Evolutionary conservation across 2,888 invertebrate species (phyloP).

Genomic region (Tetragonisca angustula): DNA sequence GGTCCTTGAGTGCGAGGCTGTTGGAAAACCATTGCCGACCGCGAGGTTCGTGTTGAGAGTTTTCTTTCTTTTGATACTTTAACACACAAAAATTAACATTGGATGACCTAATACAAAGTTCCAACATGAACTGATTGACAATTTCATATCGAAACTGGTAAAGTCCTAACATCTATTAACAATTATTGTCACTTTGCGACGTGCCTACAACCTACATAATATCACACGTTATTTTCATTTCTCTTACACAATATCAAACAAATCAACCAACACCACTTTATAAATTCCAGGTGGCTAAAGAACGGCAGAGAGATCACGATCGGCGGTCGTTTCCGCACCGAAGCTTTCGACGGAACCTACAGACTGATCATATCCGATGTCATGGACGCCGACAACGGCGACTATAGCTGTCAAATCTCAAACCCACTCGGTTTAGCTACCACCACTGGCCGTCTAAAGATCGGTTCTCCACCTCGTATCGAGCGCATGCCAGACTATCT

Average conservation of each 20-base stretch:
- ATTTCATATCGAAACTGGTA: background rate
- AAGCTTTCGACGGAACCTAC: conserved; percentile 90
- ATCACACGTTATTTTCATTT: no score
- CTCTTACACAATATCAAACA: no score
- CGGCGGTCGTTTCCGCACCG: conserved; percentile 88
- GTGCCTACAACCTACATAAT: no score
- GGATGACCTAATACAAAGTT: no score
- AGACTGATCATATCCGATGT: conserved; percentile 95
- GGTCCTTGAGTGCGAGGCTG: conserved; percentile 94
- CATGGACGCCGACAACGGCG: conserved; percentile 96
- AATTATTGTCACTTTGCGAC: no score
- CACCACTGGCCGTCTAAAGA: conserved; percentile 94
- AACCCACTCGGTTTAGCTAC: conserved; percentile 96
- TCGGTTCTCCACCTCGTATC: conserved; percentile 96
- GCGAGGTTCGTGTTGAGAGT: conserved; percentile 85
- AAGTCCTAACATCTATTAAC: no score
- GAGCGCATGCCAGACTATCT: conserved; percentile 95
- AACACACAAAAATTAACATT: no score
- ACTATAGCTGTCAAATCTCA: conserved; percentile 97
- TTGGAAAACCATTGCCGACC: conserved; percentile 94
- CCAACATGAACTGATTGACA: no score
- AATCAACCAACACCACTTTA: background rate
- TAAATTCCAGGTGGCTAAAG: conserved; percentile 88
- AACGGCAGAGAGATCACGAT: conserved; percentile 95
- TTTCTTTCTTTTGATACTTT: background rate